These are phyloP conservation scores for Hapalemur alaotrensis DNA, from an alignment of 2,797 vertebrate species.

Conservation along the genomic window DNA sequence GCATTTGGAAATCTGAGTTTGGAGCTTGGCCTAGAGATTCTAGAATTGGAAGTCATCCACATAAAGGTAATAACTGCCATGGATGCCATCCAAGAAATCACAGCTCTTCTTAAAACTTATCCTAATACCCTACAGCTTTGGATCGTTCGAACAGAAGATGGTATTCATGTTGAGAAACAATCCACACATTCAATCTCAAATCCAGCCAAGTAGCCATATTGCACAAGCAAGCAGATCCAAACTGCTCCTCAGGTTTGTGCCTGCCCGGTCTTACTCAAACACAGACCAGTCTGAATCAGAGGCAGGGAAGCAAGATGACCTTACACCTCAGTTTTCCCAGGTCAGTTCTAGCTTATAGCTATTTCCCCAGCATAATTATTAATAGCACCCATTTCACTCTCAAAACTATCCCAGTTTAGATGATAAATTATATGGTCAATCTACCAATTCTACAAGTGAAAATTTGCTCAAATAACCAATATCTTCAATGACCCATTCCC, in stretches of 20 bases:
- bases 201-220: neutral
- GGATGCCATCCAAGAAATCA: slow-evolving; percentile 49
- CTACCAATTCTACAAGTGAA: slow-evolving; percentile 42
- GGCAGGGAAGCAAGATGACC: neutral
- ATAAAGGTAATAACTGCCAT: slow-evolving; percentile 41
- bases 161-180: slow-evolving; percentile 54
- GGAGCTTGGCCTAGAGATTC: slow-evolving; percentile 49
- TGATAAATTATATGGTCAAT: slow-evolving; percentile 13
- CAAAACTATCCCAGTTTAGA: slow-evolving; percentile 13
- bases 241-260: neutral
- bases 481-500: slow-evolving; percentile 30
- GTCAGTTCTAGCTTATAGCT: neutral
- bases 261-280: neutral
- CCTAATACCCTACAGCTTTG: slow-evolving; percentile 48
- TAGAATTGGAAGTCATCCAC: slow-evolving; percentile 54
- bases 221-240: neutral
- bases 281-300: neutral
- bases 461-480: slow-evolving; percentile 41
- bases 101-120: slow-evolving; percentile 36
- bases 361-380: neutral
- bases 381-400: slow-evolving; percentile 9
- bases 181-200: slow-evolving; percentile 35
- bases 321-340: neutral
- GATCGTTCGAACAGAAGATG: slow-evolving; percentile 40
- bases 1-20: slow-evolving; percentile 38